A percentile compares a stretch with the other conserved stretches of the same genome.
phyloP scores from a whole-genome alignment of 2,888 invertebrate species.

The Acanthacorydalis orientalis region DNA sequence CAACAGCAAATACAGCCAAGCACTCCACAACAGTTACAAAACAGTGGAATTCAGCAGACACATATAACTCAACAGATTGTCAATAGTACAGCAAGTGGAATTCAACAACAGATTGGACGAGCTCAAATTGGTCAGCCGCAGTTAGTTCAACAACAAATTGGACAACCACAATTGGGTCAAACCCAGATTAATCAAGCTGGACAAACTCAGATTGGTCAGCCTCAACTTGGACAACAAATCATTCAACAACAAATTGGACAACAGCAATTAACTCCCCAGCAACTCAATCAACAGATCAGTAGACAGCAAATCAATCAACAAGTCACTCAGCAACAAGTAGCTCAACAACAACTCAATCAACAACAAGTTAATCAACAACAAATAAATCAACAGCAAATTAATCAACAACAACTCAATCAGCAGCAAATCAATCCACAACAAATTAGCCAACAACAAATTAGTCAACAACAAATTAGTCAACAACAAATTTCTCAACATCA shows the following conservation, averaged over 20 bases:
- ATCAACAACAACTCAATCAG: conserved; percentile 13
- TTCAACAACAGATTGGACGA: conserved; percentile 12
- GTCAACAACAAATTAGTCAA: conserved; percentile 12
- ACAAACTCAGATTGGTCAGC: conserved; percentile 9
- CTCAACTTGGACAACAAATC: conserved; percentile 10
- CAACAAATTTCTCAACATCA: conserved; percentile 11
- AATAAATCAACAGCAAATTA: conserved; percentile 7
- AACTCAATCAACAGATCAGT: conserved; percentile 9
- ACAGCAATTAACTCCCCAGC: conserved; percentile 12
- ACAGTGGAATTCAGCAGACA: conserved; percentile 9
- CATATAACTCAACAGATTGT: conserved; percentile 15
- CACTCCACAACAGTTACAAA: conserved; percentile 5
- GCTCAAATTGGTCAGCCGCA: conserved; percentile 8
- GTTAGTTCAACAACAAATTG: conserved; percentile 11
- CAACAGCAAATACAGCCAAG: too few relatives aligned
- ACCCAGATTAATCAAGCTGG: conserved; percentile 10
- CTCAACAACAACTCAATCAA: conserved; percentile 11
- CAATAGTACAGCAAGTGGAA: conserved; percentile 11
- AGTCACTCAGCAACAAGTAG: conserved; percentile 5
- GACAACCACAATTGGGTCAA: conserved; percentile 13
- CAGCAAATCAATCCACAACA: too few relatives aligned
- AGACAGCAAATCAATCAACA: conserved; percentile 10
- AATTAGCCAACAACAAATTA: conserved; percentile 8
- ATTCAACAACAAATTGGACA: conserved; percentile 12
- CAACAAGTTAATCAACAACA: conserved; percentile 12